Evolutionary conservation across 2,888 invertebrate genomes (phyloP).

Genomic region (Caenorhabditis wallacei): DNA sequence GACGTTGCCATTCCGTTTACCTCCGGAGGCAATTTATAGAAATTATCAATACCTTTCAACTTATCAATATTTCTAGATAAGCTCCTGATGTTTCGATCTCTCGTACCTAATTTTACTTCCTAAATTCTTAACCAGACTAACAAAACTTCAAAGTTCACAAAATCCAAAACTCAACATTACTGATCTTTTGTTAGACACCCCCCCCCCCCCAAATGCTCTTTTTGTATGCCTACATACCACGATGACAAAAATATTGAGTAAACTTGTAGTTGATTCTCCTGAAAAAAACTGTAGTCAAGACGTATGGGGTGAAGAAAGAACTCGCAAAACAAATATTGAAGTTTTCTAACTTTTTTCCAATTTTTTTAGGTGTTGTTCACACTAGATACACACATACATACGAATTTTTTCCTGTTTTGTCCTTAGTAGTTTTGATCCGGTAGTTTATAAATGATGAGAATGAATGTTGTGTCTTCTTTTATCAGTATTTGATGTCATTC

Average conservation of each 20-base stretch:
- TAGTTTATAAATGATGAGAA: slow-evolving; percentile 5
- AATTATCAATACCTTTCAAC: slow-evolving; percentile 5
- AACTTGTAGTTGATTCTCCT: slow-evolving; percentile 54
- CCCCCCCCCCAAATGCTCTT: slow-evolving; percentile 17
- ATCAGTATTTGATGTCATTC: slow-evolving; percentile 30
- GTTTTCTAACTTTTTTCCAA: slow-evolving; percentile 30
- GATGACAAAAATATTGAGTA: slow-evolving; percentile 38
- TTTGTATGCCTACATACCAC: slow-evolving; percentile 41
- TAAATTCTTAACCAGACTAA: slow-evolving; percentile 1
- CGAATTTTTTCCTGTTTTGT: not conserved
- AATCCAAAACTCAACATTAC: slow-evolving; percentile 21
- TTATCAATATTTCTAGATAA: slow-evolving; percentile 11
- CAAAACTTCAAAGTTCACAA: slow-evolving; percentile 45
- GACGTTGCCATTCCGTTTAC: not conserved
- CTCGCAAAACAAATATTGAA: slow-evolving; percentile 41
- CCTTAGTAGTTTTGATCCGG: not conserved
- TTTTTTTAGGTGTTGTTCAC: slow-evolving; percentile 34
- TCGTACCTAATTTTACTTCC: not conserved
- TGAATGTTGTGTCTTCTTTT: slow-evolving; percentile 15
- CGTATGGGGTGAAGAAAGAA: slow-evolving; percentile 9
- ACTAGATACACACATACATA: slow-evolving; percentile 27
- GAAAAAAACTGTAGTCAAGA: slow-evolving; percentile 19
- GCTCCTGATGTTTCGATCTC: slow-evolving; percentile 7
- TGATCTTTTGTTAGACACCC: slow-evolving; percentile 41
- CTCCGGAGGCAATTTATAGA: not conserved